These are phyloP conservation scores for Sinella curviseta DNA, from an alignment of 1,140 invertebrate genomes.

Conservation along the genomic window DNA sequence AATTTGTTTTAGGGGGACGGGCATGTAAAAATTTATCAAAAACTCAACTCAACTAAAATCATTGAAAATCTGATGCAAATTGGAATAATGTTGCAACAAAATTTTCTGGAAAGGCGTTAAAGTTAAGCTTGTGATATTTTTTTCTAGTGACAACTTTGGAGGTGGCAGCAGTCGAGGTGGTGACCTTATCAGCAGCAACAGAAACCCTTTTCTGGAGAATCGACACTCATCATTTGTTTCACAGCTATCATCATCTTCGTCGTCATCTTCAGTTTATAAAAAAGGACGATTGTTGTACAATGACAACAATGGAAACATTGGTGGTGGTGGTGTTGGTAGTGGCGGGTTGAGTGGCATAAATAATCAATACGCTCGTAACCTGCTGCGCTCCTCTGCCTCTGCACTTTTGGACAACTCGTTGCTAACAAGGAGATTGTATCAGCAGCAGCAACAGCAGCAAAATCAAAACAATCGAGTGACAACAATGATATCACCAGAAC, in stretches of 20 bases:
- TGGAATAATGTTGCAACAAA: background rate
- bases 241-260: background rate
- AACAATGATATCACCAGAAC: slow-evolving; percentile 11
- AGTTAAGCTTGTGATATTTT: background rate
- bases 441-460: slow-evolving; percentile 10
- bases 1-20: too few relatives aligned
- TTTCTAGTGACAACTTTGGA: background rate
- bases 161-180: background rate
- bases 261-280: background rate
- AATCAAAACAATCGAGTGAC: slow-evolving; percentile 9
- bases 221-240: background rate
- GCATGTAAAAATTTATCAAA: background rate
- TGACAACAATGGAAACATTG: background rate
- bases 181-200: background rate
- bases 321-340: background rate
- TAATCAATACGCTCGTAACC: slow-evolving; percentile 16
- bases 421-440: slow-evolving; percentile 12
- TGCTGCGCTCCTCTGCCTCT: slow-evolving; percentile 20
- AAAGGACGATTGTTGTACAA: slow-evolving; percentile 13
- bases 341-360: slow-evolving; percentile 14
- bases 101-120: background rate
- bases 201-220: slow-evolving; percentile 7
- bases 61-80: too few relatives aligned
- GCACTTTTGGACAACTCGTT: slow-evolving; percentile 14
- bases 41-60: background rate